Base-by-base conservation (phyloP, 2,113 vertebrate genomes). In the Cacatua alba region DNA sequence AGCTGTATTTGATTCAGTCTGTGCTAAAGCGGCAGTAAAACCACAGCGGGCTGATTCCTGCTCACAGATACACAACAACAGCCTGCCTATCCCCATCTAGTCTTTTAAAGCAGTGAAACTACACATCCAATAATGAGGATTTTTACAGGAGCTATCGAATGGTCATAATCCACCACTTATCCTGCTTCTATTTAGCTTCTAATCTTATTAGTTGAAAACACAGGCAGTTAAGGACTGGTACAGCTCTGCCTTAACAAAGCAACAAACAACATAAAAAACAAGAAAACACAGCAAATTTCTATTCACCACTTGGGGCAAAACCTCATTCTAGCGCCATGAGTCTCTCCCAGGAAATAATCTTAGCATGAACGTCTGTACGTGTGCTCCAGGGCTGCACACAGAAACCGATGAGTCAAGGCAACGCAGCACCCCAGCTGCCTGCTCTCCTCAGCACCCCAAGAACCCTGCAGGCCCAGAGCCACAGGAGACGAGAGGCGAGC, bases 341-440 rank as follows among this genome's bases (percentile, higher is more conserved):
- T 31, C 46, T 35, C 59, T 72, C 33, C 43, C n/a, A 3, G 0
- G 3, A 57, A 76, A 17, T 18, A 8, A 23, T 17, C 52, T 11
- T 1, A 79, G 82, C 43, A 46, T 0, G 2, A 77, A 23, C 5
- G 10, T 13, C 24, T 2, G 0, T 1, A 6, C 0, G 0, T 24
- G 2, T 1, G 3, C 48, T 25, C 16, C 4, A 1, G 28, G 78
- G 24, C 0, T 5, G 7, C 11, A 33, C 7, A 5, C 6, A 49
- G 85, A 28, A 49, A 10, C 9, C 3, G 3, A 8, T 1, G 25
- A n/a, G 33, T 0, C 1, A 7, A n/a, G 57, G 9, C 3, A 5
- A 7, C 1, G 9, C 44, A 37, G 33, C 20, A 53, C 26, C 26
- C 51, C 51, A 52, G 51, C 51, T 52, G 51, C 26, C 26, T 28